These are phyloP conservation scores for Chionoecetes opilio DNA, from an alignment of 1,140 invertebrate species.

Conservation along the genomic window DNA sequence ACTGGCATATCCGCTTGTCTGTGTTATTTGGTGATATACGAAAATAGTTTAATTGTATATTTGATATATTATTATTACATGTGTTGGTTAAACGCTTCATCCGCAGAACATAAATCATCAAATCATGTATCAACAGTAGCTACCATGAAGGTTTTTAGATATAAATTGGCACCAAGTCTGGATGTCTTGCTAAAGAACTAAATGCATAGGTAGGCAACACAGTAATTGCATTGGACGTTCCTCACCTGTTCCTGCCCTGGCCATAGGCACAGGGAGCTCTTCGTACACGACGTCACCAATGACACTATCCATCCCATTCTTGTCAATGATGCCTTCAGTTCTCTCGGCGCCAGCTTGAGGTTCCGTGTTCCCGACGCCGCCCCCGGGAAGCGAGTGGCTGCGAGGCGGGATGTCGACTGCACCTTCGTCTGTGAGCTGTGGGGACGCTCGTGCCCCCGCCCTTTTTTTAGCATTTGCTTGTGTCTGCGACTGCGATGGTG, in stretches of 20 bases:
- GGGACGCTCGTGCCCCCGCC: neutral
- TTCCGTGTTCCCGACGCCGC: neutral
- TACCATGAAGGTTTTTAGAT: no score
- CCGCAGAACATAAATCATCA: no score
- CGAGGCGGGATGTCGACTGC: constrained; percentile 12
- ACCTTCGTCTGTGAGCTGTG: constrained; percentile 24
- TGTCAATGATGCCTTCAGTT: neutral
- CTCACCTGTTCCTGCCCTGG: constrained; percentile 24
- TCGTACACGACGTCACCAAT: constrained; percentile 41
- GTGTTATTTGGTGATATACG: no score
- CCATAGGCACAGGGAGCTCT: constrained; percentile 54
- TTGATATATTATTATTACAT: no score
- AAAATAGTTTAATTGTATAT: no score
- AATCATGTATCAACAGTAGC: no score
- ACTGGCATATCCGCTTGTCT: no score
- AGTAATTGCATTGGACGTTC: no score
- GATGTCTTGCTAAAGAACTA: no score
- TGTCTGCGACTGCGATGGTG: neutral
- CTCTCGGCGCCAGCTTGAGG: neutral
- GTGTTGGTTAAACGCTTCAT: no score
- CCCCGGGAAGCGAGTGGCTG: neutral
- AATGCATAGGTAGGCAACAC: no score
- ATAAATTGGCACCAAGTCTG: no score
- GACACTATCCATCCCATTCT: neutral
- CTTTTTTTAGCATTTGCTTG: neutral